Evolutionary conservation across 2,113 vertebrate species (phyloP), one percentile per base, ranked within the genome.

Genomic region (Eretmochelys imbricata): DNA sequence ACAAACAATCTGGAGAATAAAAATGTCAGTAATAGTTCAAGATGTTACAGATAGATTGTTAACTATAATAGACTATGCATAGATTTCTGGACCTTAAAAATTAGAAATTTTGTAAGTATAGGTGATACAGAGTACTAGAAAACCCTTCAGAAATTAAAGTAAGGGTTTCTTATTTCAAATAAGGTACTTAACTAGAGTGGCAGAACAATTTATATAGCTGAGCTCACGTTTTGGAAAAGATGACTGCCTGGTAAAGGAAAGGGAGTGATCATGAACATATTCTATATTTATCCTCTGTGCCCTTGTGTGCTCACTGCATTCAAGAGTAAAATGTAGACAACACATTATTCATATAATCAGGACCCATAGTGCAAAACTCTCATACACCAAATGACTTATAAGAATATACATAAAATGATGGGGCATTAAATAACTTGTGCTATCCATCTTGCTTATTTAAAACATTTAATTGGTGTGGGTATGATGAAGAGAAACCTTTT

Each of bases 141-240:
- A 91, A 86, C 10, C 3, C 20, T 11, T 42, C 51, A 38, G 89
- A 76, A 42, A 76, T 42, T 20, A 93, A 84, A 93, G 17, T 95
- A 88, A 88, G 25, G 49, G 86, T 50, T 0, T 90, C 83, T 85
- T 93, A 87, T 62, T 96, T 69, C 22, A 76, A 76, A 46, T 25
- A 76, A 42, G 90, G 90, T 88, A 94, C 76, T 86, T 16, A 2
- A 57, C n/a, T 55, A 27, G 13, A 31, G 29, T 89, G 95, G 88
- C 87, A 84, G 46, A 95, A 93, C 79, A 88, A 82, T 85, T 94
- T 91, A 94, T n/a, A 12, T 86, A 91, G 94, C 53, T 85, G 92
- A 79, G 75, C 80, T 95, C 85, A 92, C 89, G 98, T 96, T 97
- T 98, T 97, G 97, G 97, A 97, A 98, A 97, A 97, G 97, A 96